Percentiles rank a stretch among this genome's conserved stretches.
phyloP scores from a whole-genome alignment of 2,888 invertebrate genomes.

The Agrotis exclamationis region DNA sequence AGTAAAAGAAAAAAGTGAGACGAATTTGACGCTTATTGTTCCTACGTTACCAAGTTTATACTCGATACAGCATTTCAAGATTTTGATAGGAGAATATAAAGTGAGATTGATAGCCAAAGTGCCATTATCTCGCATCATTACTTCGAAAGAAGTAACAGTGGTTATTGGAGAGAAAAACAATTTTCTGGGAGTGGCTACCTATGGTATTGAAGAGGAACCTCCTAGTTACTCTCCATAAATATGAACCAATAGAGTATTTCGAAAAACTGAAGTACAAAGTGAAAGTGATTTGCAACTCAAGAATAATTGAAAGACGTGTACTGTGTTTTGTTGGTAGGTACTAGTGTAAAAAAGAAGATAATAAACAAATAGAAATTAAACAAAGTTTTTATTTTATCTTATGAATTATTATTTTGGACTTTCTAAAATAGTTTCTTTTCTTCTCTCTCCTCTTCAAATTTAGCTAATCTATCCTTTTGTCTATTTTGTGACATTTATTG shows the following conservation, averaged over 20 bases:
- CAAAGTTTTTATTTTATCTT: too few relatives aligned
- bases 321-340: too few relatives aligned
- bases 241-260: neutral
- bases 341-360: too few relatives aligned
- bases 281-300: neutral
- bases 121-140: conserved; percentile 62
- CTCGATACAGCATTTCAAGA: conserved; percentile 66
- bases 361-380: too few relatives aligned
- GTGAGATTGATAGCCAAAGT: conserved; percentile 64
- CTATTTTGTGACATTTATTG: too few relatives aligned
- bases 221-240: conserved; percentile 4
- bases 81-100: conserved; percentile 63
- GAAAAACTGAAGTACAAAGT: neutral
- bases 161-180: conserved; percentile 62
- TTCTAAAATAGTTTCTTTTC: too few relatives aligned
- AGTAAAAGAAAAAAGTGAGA: conserved; percentile 47
- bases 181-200: neutral
- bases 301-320: neutral
- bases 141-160: conserved; percentile 68
- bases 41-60: conserved; percentile 58
- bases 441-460: too few relatives aligned
- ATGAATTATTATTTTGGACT: too few relatives aligned
- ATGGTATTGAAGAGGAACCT: neutral
- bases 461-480: too few relatives aligned
- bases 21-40: conserved; percentile 39